Evolutionary conservation across 2,113 vertebrate species (phyloP).

Genomic region (Athene cunicularia): DNA sequence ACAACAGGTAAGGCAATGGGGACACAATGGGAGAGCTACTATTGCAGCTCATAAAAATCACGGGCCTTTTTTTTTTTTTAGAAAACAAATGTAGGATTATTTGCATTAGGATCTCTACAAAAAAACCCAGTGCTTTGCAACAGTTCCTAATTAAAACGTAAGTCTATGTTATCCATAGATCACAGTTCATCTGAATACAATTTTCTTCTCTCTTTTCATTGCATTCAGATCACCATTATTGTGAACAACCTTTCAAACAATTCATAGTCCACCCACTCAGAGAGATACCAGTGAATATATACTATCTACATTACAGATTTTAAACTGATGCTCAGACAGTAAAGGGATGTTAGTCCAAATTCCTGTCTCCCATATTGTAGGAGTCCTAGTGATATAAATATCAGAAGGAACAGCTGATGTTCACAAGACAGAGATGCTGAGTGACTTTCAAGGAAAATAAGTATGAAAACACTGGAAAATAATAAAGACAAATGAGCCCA

Average conservation of each 20-base stretch:
- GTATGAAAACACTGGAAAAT: background rate
- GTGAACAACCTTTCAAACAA: background rate
- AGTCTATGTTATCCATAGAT: background rate
- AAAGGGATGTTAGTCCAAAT: background rate
- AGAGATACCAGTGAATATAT: background rate
- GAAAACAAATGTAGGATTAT: background rate
- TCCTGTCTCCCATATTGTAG: background rate
- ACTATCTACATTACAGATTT: background rate
- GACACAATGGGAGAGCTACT: background rate
- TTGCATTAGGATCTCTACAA: background rate
- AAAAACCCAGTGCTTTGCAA: background rate
- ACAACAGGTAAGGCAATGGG: background rate
- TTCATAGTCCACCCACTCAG: background rate
- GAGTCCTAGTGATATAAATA: background rate
- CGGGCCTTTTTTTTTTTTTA: background rate
- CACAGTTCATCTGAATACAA: background rate
- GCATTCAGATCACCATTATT: background rate
- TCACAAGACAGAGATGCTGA: background rate
- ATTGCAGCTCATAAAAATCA: background rate
- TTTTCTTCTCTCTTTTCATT: background rate
- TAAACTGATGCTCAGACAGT: background rate
- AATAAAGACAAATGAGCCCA: background rate
- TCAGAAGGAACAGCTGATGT: background rate
- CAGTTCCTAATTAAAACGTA: background rate
- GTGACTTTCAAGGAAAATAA: background rate